These are phyloP conservation scores for Caenorhabditis brenneri DNA, from an alignment of 1,140 invertebrate species.

Conservation along the genomic window DNA sequence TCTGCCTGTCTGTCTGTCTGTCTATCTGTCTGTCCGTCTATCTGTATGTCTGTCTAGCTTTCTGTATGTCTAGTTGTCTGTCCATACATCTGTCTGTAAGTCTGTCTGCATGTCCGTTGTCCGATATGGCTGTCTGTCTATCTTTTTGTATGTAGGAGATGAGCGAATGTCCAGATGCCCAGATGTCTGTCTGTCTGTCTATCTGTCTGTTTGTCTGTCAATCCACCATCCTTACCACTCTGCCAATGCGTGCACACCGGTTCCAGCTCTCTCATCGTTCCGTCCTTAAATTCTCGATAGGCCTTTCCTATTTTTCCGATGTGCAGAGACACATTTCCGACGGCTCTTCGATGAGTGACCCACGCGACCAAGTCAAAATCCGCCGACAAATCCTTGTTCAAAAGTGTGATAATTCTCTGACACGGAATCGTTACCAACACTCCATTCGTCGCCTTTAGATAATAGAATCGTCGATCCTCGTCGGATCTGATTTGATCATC, in stretches of 20 bases:
- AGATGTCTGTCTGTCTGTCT: too few species aligned
- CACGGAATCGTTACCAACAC: not conserved
- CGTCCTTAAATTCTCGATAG: not conserved
- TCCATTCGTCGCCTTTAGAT: not conserved
- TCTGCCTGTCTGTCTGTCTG: too few species aligned
- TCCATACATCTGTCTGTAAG: too few species aligned
- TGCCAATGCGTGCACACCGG: not conserved
- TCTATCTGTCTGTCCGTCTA: too few species aligned
- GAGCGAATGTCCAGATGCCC: too few species aligned
- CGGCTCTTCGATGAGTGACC: not conserved
- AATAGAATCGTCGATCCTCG: not conserved
- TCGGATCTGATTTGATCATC: not conserved
- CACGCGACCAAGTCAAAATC: conserved; percentile 15
- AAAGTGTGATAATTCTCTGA: not conserved
- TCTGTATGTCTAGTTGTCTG: too few species aligned
- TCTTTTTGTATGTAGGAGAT: too few species aligned
- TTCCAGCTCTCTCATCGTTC: not conserved
- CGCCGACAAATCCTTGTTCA: not conserved
- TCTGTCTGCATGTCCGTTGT: too few species aligned
- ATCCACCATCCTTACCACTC: not conserved
- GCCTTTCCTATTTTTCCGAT: not conserved
- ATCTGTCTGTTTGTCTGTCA: too few species aligned
- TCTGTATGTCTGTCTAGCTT: too few species aligned
- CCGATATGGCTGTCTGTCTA: too few species aligned
- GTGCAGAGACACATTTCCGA: not conserved